Percentiles rank a stretch among this genome's conserved stretches.
Conservation (phyloP, 2,888 invertebrate species). For the Therioaphis trifolii region DNA sequence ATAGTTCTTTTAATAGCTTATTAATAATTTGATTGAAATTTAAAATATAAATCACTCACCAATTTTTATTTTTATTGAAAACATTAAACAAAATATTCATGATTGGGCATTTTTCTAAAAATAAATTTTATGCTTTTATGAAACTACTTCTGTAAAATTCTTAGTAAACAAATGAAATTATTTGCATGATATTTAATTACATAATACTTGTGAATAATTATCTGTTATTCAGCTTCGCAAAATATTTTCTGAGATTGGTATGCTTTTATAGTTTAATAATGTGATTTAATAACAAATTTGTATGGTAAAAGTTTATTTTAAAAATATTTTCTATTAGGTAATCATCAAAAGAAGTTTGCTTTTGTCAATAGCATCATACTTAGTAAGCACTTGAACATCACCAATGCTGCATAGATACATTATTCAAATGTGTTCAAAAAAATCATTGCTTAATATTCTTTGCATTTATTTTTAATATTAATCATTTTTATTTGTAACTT, state of each 20-base stretch:
- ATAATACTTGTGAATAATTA: not conserved
- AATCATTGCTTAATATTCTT: not conserved
- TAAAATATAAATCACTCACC: not conserved
- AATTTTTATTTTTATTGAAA: not conserved
- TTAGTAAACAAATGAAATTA: too few relatives aligned
- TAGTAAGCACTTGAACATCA: not conserved
- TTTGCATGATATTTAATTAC: not conserved
- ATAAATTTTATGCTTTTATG: too few relatives aligned
- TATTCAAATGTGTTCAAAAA: not conserved
- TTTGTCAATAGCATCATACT: not conserved
- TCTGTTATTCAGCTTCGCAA: not conserved
- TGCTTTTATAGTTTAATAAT: not conserved
- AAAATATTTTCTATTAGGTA: conserved; percentile 15
- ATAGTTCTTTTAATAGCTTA: not conserved
- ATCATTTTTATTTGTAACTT: conserved; percentile 11
- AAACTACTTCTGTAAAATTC: too few relatives aligned
- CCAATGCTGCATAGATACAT: not conserved
- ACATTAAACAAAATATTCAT: too few relatives aligned
- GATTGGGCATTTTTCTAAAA: too few relatives aligned
- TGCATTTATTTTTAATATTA: conserved; percentile 4
- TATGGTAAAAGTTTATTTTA: not conserved
- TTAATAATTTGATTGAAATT: not conserved
- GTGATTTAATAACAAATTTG: not conserved
- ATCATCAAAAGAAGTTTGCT: not conserved
- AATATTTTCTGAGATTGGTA: not conserved